Base-by-base conservation (phyloP, 2,888 invertebrate genomes). In the Perizoma flavofasciatum region DNA sequence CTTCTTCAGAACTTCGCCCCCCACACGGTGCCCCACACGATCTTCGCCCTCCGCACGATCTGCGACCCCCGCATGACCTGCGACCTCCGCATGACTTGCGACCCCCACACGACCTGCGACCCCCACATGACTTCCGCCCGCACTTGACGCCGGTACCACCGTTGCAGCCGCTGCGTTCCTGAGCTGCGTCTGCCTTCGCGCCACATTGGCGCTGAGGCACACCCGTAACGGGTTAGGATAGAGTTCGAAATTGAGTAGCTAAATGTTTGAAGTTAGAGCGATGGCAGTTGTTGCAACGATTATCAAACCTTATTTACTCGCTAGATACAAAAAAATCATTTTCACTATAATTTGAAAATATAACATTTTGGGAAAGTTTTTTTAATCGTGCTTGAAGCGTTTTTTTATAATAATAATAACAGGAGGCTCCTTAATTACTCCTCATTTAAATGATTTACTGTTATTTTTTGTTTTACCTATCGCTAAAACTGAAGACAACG, bases 161-260 rank as follows among this genome's bases (percentile, higher is more conserved):
- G 3, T 73, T 90, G 33, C 92, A 91, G 71, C 86, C 91, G 0
- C 75, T 91, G 41, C 86, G 91, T 5, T 91, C 91, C 83, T 92
- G 92, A 92, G 88, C 85, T 65, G 74, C 88, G 55, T 78, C 87
- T 58, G 91, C 92, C 91, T 92, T 90, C 75, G 86, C 88, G 90
- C 90, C 91, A 32, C 62, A 65, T 54, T 92, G 92, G 92, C 90
- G 92, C 75, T 90, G 65, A 91, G 90, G 90, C 90, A 67, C 49
- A 66, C 49, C 56, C 60, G 6, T 49, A 41, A 45, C 39, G 59
- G 53, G 53, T 50, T 59, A 61, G 39, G 48, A 53, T 60, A 49
- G 59, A 70, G 58, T 47, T 45, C 33, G 47, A 50, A 71, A 55
- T 59, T 64, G 67, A 65, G 49, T 56, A 61, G 52, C 53, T 68